Percentiles rank a stretch among this genome's conserved stretches.
phyloP scores from a whole-genome alignment of 2,797 vertebrate species.

The Hafferia zeledoni region DNA sequence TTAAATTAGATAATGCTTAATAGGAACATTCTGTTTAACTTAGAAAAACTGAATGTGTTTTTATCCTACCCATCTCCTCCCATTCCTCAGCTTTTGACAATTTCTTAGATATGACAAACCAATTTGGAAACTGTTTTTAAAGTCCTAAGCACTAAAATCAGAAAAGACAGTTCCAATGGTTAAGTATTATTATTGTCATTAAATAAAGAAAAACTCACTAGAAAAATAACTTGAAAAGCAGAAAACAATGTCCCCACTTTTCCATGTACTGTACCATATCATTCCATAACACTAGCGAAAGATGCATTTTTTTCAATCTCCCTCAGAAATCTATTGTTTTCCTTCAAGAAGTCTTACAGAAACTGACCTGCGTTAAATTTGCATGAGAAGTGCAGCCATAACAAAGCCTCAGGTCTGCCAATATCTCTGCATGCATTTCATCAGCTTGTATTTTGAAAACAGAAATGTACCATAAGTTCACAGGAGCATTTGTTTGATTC shows the following conservation, averaged over 20 bases:
- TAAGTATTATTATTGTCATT: not conserved
- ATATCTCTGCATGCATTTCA: not conserved
- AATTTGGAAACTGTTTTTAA: not conserved
- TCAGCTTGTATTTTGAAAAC: not conserved
- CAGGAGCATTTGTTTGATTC: not conserved
- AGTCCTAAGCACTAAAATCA: not conserved
- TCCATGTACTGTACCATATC: fast-evolving
- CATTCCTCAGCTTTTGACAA: not conserved
- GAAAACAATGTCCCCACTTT: not conserved
- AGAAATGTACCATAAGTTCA: not conserved
- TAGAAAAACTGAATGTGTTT: not conserved
- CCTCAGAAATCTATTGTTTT: not conserved
- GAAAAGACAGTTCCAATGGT: not conserved
- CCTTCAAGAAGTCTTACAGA: not conserved
- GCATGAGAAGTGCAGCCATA: not conserved
- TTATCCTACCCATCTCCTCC: not conserved
- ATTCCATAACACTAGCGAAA: not conserved
- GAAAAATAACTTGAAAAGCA: not conserved
- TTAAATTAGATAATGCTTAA: not conserved
- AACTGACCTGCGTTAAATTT: not conserved
- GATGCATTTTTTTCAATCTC: not conserved
- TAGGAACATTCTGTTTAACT: not conserved
- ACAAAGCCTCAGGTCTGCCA: not conserved
- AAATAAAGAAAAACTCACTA: not conserved
- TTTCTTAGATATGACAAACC: not conserved